Base-by-base conservation (phyloP, 2,113 vertebrate species). In the Ifrita kowaldi region DNA sequence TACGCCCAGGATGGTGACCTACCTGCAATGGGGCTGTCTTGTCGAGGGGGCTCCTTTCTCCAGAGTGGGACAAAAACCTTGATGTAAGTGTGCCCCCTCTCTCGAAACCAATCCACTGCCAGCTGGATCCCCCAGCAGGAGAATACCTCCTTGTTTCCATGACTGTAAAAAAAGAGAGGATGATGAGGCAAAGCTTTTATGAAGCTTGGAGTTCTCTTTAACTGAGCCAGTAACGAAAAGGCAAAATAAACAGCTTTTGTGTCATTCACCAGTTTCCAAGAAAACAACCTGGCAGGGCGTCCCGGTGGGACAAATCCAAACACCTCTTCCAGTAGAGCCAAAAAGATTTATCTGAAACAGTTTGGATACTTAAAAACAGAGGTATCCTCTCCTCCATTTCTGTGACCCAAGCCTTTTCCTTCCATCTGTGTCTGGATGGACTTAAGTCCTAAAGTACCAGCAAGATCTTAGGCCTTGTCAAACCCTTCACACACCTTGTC, bases 21-120 rank as follows among this genome's bases (percentile, higher is more conserved):
- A 99, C 99, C 99, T 98, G 98, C 97, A 44, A 99, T 99, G 12
- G 98, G 98, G 9, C 97, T 97, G 26, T 99, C 99, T 10, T 98
- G 97, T 55, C 98, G 97, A 3, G 98, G 93, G 39, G 98, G 98
- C 27, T 98, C 98, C 94, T 99, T 99, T 96, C 99, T 99, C 99
- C 99, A 99, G 80, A 98, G 98, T 5, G 99, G 99, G 9, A 99
- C 98, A 70, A 99, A 99, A 77, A 99, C 99, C 3, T 99, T 99
- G 98, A 99, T 99, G 97, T 99, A 98, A 2, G 97, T 98, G 82
- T 99, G 97, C 14, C 99, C 99, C 93, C 98, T 98, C 44, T 98
- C 96, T 97, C 98, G 98, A 97, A 99, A 99, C 99, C 99, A 99
- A 93, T 98, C 98, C 89, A 99, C 99, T 0, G 98, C 99, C 97